These are phyloP conservation scores for Phymanthus crucifer DNA, from an alignment of 92 coral and sea anemone genomes.

Conservation along the genomic window DNA sequence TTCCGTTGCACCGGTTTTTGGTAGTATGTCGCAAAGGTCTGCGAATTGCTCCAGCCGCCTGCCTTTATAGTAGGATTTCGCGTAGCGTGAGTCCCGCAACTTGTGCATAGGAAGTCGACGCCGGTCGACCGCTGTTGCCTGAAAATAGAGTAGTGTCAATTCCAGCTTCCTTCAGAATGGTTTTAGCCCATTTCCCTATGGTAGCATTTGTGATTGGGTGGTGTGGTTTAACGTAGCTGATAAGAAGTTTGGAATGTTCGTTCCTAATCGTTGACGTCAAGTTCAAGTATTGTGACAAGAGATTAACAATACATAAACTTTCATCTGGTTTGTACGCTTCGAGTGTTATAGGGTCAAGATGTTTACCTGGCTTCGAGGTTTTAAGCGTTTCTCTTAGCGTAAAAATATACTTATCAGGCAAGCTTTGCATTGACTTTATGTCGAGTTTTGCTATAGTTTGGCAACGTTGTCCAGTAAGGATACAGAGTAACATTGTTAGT, in stretches of 20 bases:
- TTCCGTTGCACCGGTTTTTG: no score
- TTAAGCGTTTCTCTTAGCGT: slow-evolving; percentile 29
- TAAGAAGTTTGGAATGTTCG: not conserved
- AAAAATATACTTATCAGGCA: slow-evolving; percentile 16
- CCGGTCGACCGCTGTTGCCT: slow-evolving; percentile 10
- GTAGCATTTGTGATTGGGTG: slow-evolving; percentile 1
- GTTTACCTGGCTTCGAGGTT: slow-evolving; percentile 45
- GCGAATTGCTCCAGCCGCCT: no score
- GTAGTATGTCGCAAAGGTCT: no score
- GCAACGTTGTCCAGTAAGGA: slow-evolving; percentile 40
- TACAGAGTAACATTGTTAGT: slow-evolving; percentile 14
- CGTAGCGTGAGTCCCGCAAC: no score
- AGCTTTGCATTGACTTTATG: slow-evolving; percentile 18
- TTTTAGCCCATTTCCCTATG: slow-evolving; percentile 5
- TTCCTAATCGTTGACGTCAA: not conserved
- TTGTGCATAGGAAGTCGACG: slow-evolving; percentile 16
- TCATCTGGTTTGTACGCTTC: slow-evolving; percentile 28
- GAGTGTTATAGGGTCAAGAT: slow-evolving; percentile 34
- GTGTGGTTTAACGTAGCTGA: slow-evolving; percentile 11
- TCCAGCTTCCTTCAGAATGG: not conserved
- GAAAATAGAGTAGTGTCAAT: not conserved
- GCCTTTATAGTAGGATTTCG: no score
- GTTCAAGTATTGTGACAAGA: not conserved
- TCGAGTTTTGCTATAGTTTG: slow-evolving; percentile 43
- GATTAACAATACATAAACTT: slow-evolving; percentile 18